Conservation (phyloP, 2,797 vertebrate species). For the Schizopygopsis malacanthus region DNA sequence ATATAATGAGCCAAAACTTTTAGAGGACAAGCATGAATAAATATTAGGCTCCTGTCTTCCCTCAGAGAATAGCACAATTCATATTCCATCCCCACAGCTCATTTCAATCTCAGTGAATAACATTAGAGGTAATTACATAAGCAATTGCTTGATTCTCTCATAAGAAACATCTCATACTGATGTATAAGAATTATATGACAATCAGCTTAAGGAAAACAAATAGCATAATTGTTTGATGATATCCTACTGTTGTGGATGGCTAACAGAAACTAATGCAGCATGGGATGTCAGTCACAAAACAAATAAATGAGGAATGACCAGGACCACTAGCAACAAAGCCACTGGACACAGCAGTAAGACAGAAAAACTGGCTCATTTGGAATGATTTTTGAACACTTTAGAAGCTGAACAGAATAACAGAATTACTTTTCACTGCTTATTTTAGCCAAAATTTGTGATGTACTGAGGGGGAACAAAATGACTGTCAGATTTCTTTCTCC, state of each 20-base stretch:
- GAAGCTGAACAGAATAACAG: neutral
- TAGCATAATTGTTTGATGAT: neutral
- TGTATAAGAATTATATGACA: neutral
- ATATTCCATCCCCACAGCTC: slow-evolving; percentile 54
- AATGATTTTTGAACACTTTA: neutral
- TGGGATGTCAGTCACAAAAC: neutral
- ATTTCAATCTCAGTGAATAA: slow-evolving; percentile 39
- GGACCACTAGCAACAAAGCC: neutral
- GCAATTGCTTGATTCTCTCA: neutral
- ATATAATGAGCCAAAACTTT: slow-evolving; percentile 54
- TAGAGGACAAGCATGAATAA: slow-evolving; percentile 66
- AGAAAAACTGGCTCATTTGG: neutral
- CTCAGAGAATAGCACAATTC: slow-evolving; percentile 51
- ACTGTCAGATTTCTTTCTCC: neutral
- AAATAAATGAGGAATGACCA: slow-evolving; percentile 34
- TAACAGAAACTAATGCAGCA: neutral
- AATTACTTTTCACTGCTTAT: neutral
- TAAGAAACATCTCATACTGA: slow-evolving; percentile 23
- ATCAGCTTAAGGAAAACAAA: neutral
- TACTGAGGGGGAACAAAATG: neutral
- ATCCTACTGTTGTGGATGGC: neutral
- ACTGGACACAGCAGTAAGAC: neutral
- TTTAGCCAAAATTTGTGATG: neutral
- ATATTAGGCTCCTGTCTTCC: slow-evolving; percentile 58
- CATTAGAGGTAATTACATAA: slow-evolving; percentile 47